phyloP scores from a whole-genome alignment of 2,888 invertebrate species.

The Calliscelio sp. region DNA sequence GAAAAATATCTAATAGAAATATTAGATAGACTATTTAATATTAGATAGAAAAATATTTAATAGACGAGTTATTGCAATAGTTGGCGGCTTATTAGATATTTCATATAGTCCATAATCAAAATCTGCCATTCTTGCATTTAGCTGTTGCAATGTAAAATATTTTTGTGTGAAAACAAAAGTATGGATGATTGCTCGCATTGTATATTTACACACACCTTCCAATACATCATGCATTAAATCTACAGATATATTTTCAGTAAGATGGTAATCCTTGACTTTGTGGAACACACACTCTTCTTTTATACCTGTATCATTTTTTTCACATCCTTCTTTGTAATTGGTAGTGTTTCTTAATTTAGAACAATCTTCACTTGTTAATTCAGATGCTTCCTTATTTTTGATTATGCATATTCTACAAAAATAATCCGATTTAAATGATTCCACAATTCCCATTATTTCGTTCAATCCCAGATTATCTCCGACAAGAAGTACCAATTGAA shows the following conservation, averaged over 20 bases:
- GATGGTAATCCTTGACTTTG: constrained; percentile 1
- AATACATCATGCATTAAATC: too few species aligned
- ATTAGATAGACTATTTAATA: too few species aligned
- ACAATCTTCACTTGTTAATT: too few species aligned
- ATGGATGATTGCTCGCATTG: neutral
- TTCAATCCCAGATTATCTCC: constrained; percentile 44
- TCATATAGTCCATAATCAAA: neutral
- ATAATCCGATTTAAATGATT: constrained; percentile 25
- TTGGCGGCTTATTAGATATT: constrained; percentile 14
- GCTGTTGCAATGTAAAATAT: constrained; percentile 8
- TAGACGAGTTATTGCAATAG: too few species aligned
- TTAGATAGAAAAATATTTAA: too few species aligned
- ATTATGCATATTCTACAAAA: constrained; percentile 44
- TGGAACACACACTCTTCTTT: constrained; percentile 16
- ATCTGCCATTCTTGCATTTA: constrained; percentile 1
- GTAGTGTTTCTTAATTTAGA: neutral
- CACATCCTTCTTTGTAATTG: neutral
- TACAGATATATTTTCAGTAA: constrained; percentile 4
- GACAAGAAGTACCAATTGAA: neutral
- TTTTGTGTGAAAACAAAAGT: neutral
- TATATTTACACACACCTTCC: neutral
- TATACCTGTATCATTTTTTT: neutral
- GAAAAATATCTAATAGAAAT: neutral
- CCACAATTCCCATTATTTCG: constrained; percentile 12
- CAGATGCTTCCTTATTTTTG: neutral